Conservation (phyloP, 2,888 invertebrate species). For the Acheta domesticus region DNA sequence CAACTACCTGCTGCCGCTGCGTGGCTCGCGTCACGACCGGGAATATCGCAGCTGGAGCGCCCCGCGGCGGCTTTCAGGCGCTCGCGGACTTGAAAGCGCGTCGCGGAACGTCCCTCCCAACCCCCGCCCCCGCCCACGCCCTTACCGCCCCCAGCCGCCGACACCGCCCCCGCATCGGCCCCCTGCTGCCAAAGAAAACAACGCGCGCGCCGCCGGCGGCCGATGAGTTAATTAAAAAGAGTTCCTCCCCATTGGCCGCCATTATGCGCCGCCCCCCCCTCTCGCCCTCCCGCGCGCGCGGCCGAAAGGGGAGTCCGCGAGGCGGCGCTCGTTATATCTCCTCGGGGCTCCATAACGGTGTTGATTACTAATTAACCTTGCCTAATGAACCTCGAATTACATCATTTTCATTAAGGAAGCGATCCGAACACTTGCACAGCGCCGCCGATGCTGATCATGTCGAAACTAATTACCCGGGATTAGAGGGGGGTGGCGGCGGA, state of each 20-base stretch:
- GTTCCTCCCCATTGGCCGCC: slow-evolving; percentile 18
- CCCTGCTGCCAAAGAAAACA: neutral
- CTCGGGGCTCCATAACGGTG: slow-evolving; percentile 40
- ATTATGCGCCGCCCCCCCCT: neutral
- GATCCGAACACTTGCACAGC: slow-evolving; percentile 12
- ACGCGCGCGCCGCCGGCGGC: neutral
- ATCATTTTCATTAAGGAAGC: slow-evolving; percentile 37
- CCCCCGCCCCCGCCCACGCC: neutral
- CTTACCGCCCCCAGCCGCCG: too few species aligned
- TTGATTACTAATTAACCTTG: slow-evolving; percentile 47
- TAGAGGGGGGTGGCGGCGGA: neutral
- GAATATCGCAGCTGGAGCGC: slow-evolving; percentile 12
- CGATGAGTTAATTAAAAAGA: slow-evolving; percentile 35
- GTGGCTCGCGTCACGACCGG: neutral
- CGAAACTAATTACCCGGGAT: slow-evolving; percentile 9
- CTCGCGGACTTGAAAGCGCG: slow-evolving; percentile 19
- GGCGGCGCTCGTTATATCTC: slow-evolving; percentile 35
- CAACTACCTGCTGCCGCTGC: neutral
- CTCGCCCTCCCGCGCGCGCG: neutral
- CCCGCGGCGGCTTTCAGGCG: slow-evolving; percentile 7
- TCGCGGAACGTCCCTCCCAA: neutral
- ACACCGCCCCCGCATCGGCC: neutral
- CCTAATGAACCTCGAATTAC: slow-evolving; percentile 43
- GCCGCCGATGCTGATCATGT: slow-evolving; percentile 7
- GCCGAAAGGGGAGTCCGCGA: neutral